phyloP scores from a whole-genome alignment of 2,113 vertebrate species.

The Megaleporinus macrocephalus region DNA sequence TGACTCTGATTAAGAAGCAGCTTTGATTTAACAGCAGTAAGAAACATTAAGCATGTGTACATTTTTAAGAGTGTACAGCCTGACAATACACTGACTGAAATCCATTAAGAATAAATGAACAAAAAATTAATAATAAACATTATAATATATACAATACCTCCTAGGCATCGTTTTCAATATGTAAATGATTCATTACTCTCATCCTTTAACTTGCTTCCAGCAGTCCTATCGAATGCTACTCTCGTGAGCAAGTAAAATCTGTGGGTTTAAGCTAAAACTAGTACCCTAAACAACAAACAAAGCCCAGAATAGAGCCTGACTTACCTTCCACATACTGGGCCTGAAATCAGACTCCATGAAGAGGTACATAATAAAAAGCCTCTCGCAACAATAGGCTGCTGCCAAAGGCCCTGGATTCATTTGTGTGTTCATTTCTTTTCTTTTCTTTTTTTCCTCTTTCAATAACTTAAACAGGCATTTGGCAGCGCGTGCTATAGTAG shows the following conservation, averaged over 20 bases:
- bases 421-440: conserved; percentile 69
- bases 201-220: conserved; percentile 44
- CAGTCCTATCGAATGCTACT: conserved; percentile 42
- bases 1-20: no score
- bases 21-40: no score
- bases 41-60: no score
- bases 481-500: conserved; percentile 46
- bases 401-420: conserved; percentile 65
- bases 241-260: conserved; percentile 18
- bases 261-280: conserved; percentile 2
- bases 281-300: conserved; percentile 25
- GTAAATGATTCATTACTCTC: conserved; percentile 49
- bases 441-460: conserved; percentile 3
- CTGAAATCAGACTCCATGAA: conserved; percentile 41
- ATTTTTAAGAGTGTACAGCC: no score
- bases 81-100: background rate
- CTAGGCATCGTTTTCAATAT: conserved; percentile 23
- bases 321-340: conserved; percentile 42
- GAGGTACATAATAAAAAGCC: conserved; percentile 38
- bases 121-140: background rate
- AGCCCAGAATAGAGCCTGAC: conserved; percentile 18
- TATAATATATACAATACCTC: background rate
- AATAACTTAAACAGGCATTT: conserved; percentile 60
- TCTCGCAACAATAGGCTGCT: conserved; percentile 37
- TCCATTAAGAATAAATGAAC: background rate